Evolutionary conservation across 2,797 vertebrate genomes (phyloP), one percentile per base, ranked within the genome.

Genomic region (Xyrichtys novacula): DNA sequence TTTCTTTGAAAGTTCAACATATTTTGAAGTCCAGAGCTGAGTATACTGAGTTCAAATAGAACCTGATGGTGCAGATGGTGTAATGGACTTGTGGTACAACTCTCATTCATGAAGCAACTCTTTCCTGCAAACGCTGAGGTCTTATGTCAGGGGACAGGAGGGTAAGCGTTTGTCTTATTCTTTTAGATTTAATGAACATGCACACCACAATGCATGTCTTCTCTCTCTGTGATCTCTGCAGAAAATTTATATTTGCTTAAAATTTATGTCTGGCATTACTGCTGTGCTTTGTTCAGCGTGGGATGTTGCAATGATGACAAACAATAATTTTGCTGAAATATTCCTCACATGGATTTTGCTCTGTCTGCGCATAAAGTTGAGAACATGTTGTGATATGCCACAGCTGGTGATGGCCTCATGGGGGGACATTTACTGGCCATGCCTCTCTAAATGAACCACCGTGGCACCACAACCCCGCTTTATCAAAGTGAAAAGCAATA

Each of bases 251-350:
- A 42, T 52, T 65, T 40, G 36, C n/a, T 16, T n/a, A 39, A 65
- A 40, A 31, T n/a, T 46, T 25, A 26, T 22, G 7, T 67, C 32
- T 62, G 62, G 70, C 49, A 46, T 0, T 29, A 39, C 10, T 38
- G 19, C 50, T 57, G 38, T n/a, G 43, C 60, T 75, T 56, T 58
- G 56, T 73, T 76, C 71, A 61, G 65, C 73, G 47, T 74, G 56
- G 73, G 76, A 39, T 48, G 68, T 80, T 71, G 80, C 65, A 40
- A 28, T 53, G 42, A 68, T 74, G 72, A 76, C 65, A 69, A 52
- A 31, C 32, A 71, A 52, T 49, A 57, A 74, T 55, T 55, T 53
- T 2, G 6, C 17, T 54, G 50, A 68, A 65, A 58, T 54, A 62
- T 69, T 74, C 66, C 63, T 54, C 39, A 16, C 56, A 58, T 71